Percentiles rank a stretch among this genome's conserved stretches.
These are phyloP conservation scores for Montifringilla adamsi DNA, from an alignment of 2,113 vertebrate genomes.

Conservation along the genomic window DNA sequence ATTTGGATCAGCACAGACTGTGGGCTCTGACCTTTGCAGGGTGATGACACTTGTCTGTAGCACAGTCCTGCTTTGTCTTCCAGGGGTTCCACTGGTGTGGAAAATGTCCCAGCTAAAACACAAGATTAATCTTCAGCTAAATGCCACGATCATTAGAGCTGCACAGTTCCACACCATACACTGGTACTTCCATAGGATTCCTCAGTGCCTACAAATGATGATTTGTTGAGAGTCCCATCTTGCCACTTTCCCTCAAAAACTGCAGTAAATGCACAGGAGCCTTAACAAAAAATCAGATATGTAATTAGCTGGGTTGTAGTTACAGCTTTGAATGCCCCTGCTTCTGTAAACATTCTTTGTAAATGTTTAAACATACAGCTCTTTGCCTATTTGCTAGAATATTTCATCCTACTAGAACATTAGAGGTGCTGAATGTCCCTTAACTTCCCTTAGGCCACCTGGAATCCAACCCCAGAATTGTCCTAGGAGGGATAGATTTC, in stretches of 20 bases:
- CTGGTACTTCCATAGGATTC: background rate
- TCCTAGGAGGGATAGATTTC: background rate
- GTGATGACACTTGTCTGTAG: background rate
- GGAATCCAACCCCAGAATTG: background rate
- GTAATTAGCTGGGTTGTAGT: background rate
- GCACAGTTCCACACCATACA: background rate
- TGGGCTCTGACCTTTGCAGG: background rate
- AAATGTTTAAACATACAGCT: background rate
- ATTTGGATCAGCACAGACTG: background rate
- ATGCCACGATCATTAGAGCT: background rate
- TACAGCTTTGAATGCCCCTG: background rate
- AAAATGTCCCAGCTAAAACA: background rate
- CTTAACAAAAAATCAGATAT: background rate
- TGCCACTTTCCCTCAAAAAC: background rate
- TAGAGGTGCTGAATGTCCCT: background rate
- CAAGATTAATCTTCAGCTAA: background rate
- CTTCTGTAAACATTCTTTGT: background rate
- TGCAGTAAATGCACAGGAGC: background rate
- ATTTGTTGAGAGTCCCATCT: background rate
- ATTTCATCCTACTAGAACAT: background rate
- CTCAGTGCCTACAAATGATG: background rate
- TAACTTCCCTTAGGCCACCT: background rate
- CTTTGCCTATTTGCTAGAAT: background rate
- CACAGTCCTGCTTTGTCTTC: background rate
- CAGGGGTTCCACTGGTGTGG: background rate